Conservation (phyloP, 2,888 invertebrate genomes). For the Hirtodrosophila cameraria region DNA sequence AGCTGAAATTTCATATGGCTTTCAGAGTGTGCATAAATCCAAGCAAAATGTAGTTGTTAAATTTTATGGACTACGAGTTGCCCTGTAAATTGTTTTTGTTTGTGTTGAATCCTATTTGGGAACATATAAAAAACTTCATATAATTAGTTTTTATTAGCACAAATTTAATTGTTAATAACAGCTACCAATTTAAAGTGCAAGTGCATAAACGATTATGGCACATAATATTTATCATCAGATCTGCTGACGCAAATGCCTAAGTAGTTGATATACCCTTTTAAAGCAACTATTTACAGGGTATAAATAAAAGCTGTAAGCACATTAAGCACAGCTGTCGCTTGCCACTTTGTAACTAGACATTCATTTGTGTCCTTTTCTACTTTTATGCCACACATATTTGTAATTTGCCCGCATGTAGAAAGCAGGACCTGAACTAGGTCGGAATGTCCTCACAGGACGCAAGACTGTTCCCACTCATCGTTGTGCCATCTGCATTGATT, state of each 20-base stretch:
- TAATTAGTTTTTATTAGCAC: too few relatives aligned
- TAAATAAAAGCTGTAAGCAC: slow-evolving; percentile 30
- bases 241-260: background rate
- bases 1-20: slow-evolving; percentile 28
- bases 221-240: background rate
- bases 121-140: too few relatives aligned
- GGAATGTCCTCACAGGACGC: too few relatives aligned
- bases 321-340: slow-evolving; percentile 59
- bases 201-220: too few relatives aligned
- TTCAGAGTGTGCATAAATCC: background rate
- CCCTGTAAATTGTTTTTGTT: slow-evolving; percentile 5
- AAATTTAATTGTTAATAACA: too few relatives aligned
- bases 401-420: background rate
- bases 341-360: slow-evolving; percentile 34
- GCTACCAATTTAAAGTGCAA: too few relatives aligned
- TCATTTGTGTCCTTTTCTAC: slow-evolving; percentile 11
- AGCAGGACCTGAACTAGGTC: background rate
- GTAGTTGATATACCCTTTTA: background rate
- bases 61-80: slow-evolving; percentile 6
- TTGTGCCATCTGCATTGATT: slow-evolving; percentile 27
- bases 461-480: background rate
- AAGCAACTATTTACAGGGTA: slow-evolving; percentile 11
- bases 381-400: slow-evolving; percentile 9
- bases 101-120: background rate
- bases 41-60: background rate